These are phyloP conservation scores for Bombus superbus DNA, from an alignment of 1,140 invertebrate genomes.

Conservation along the genomic window DNA sequence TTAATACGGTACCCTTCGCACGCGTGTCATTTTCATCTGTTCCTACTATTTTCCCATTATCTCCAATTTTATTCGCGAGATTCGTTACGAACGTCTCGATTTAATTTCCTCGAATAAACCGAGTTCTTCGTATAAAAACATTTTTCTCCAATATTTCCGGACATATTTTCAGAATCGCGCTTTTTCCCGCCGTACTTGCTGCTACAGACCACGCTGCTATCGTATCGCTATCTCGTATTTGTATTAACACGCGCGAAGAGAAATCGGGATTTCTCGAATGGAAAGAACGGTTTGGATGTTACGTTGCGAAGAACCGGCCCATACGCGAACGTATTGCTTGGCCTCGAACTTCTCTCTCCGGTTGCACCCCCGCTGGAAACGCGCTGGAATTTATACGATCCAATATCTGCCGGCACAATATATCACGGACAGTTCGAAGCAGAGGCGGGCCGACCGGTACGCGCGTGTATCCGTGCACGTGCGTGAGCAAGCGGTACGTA, in stretches of 20 bases:
- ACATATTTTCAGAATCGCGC: too few relatives aligned
- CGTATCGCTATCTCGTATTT: too few relatives aligned
- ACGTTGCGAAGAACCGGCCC: neutral
- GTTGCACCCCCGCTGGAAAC: conserved; percentile 48
- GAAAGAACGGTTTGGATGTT: neutral
- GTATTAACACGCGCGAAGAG: neutral
- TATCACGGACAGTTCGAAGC: conserved; percentile 62
- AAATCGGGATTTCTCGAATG: neutral
- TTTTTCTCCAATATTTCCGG: too few relatives aligned
- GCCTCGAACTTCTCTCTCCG: conserved; percentile 27
- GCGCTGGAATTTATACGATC: conserved; percentile 65
- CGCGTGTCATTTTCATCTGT: accelerated
- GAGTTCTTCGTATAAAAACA: too few relatives aligned
- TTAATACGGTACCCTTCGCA: too few relatives aligned
- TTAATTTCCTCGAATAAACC: too few relatives aligned
- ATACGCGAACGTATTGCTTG: neutral
- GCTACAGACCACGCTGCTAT: too few relatives aligned
- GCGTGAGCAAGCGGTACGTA: conserved; percentile 5
- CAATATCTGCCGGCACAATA: conserved; percentile 69
- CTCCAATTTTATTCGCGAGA: too few relatives aligned
- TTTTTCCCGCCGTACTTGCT: too few relatives aligned
- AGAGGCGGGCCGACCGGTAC: conserved; percentile 49
- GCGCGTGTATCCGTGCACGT: conserved; percentile 1
- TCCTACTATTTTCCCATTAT: too few relatives aligned
- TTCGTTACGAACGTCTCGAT: too few relatives aligned